These are phyloP conservation scores for Glomeris maerens DNA, from an alignment of 1,140 invertebrate genomes.

Conservation along the genomic window DNA sequence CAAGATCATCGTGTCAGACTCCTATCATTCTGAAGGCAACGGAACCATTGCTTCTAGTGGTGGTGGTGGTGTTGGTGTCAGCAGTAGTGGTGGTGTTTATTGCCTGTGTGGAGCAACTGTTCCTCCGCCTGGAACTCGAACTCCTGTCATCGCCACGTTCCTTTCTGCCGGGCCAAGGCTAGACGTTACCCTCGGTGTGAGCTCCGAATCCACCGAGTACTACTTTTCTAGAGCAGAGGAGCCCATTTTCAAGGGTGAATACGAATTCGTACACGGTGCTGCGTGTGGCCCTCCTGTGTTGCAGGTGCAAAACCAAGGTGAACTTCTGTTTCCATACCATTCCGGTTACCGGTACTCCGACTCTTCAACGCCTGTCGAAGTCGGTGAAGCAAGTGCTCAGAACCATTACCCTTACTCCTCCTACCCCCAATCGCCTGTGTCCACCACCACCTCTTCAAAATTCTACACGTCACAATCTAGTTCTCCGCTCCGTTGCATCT, in stretches of 20 bases:
- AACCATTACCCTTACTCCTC: too few species aligned
- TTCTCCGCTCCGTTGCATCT: constrained; percentile 60
- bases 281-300: constrained; percentile 66
- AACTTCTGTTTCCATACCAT: constrained; percentile 57
- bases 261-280: constrained; percentile 74
- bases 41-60: constrained; percentile 46
- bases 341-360: neutral
- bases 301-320: constrained; percentile 55
- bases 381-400: too few species aligned
- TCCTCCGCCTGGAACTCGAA: constrained; percentile 7
- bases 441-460: too few species aligned
- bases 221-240: constrained; percentile 43
- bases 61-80: constrained; percentile 15
- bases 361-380: neutral
- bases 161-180: constrained; percentile 60
- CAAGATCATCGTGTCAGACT: constrained; percentile 41
- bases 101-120: constrained; percentile 18
- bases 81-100: constrained; percentile 16
- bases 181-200: constrained; percentile 61
- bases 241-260: constrained; percentile 65
- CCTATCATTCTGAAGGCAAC: constrained; percentile 18
- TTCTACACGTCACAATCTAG: neutral
- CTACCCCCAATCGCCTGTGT: too few species aligned
- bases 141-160: constrained; percentile 28
- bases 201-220: constrained; percentile 58